These are phyloP conservation scores for Fregata magnificens DNA, from an alignment of 2,113 vertebrate genomes.

Conservation along the genomic window DNA sequence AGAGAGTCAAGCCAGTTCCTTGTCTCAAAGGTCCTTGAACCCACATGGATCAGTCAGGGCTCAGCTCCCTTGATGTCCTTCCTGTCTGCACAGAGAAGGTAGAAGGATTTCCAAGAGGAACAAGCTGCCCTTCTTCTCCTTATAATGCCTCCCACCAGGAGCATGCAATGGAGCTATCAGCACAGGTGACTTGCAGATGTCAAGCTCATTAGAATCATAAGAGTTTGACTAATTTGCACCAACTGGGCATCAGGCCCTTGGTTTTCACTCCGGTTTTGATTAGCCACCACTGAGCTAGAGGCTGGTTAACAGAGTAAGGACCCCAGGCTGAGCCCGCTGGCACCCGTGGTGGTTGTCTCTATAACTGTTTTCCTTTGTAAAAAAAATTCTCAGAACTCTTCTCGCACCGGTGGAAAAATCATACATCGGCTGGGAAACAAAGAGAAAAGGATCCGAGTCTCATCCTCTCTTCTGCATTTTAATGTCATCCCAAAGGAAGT, in stretches of 20 bases:
- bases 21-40: background rate
- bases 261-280: background rate
- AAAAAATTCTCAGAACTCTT: background rate
- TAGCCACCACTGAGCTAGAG: background rate
- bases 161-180: background rate
- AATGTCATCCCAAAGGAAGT: background rate
- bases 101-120: background rate
- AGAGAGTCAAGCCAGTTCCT: background rate
- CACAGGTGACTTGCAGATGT: background rate
- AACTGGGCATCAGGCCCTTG: background rate
- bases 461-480: background rate
- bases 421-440: background rate
- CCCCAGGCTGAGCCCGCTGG: background rate
- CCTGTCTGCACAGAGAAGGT: background rate
- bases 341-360: accelerated
- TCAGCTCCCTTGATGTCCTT: background rate
- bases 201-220: background rate
- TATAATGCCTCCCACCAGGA: background rate
- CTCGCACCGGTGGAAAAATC: background rate
- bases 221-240: background rate
- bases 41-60: background rate
- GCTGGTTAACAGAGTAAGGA: background rate
- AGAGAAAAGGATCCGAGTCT: background rate
- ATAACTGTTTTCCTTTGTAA: background rate
- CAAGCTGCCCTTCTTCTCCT: background rate